These are phyloP conservation scores for Enteromius viviparus DNA, from an alignment of 2,797 vertebrate species.

Conservation along the genomic window DNA sequence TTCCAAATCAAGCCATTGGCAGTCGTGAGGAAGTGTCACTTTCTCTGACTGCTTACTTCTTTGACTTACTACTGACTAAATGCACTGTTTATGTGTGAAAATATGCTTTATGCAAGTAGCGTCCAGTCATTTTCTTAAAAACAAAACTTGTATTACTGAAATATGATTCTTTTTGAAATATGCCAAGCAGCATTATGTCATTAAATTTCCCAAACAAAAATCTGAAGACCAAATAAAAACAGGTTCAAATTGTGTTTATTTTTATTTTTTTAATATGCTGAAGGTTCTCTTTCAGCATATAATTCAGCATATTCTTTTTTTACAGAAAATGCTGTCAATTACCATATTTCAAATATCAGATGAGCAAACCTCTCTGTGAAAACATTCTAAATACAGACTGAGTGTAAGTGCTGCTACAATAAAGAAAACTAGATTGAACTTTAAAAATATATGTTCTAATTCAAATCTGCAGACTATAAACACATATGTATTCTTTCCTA, in stretches of 20 bases:
- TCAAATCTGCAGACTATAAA: neutral
- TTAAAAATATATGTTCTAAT: neutral
- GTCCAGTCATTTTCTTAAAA: neutral
- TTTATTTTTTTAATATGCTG: neutral
- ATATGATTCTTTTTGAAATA: neutral
- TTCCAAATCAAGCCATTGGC: conserved; percentile 58
- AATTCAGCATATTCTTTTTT: neutral
- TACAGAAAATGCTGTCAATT: neutral
- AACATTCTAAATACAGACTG: neutral
- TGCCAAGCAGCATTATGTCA: neutral
- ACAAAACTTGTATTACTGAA: neutral
- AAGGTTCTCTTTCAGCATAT: too few species aligned
- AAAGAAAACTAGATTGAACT: neutral
- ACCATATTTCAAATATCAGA: neutral
- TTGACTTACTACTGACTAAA: neutral
- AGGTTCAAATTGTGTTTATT: neutral
- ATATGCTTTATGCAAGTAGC: neutral
- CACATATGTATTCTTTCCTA: neutral
- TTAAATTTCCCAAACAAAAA: neutral
- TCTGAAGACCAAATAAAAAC: neutral
- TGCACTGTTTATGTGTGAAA: neutral
- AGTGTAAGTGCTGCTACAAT: neutral
- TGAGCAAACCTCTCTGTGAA: neutral
- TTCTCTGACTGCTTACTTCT: neutral
- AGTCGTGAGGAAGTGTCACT: conserved; percentile 5